Evolutionary conservation across 2,113 vertebrate species (phyloP).

Genomic region (Nymphicus hollandicus): DNA sequence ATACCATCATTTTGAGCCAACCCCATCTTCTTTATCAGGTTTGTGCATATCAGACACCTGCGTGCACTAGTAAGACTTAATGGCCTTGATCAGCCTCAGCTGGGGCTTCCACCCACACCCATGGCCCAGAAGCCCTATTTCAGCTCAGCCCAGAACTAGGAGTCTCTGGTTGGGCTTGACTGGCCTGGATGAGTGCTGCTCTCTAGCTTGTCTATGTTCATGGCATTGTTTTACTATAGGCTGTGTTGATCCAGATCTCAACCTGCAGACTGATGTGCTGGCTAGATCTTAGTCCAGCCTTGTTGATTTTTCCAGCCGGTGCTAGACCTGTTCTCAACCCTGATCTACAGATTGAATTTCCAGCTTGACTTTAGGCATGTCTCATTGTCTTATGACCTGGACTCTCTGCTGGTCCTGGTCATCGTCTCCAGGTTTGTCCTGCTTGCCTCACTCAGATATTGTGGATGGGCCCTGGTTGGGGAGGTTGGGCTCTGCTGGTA

Average conservation of each 20-base stretch:
- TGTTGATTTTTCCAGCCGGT: neutral
- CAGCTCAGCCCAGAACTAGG: accelerated
- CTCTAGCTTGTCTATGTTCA: accelerated
- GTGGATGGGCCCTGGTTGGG: neutral
- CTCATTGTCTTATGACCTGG: neutral
- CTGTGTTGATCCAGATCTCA: accelerated
- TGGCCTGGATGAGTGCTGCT: neutral
- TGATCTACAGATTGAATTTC: neutral
- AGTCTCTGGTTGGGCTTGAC: neutral
- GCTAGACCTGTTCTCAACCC: neutral
- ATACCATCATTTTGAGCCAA: neutral
- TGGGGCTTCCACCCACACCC: neutral
- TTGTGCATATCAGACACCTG: neutral
- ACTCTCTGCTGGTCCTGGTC: neutral
- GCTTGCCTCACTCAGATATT: neutral
- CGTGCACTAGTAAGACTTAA: neutral
- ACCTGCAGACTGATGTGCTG: neutral
- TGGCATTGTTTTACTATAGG: accelerated
- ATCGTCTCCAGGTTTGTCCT: neutral
- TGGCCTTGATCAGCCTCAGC: neutral
- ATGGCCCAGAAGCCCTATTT: neutral
- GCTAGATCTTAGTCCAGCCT: neutral
- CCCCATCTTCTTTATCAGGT: neutral
- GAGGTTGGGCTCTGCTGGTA: neutral
- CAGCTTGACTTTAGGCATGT: neutral